These are phyloP conservation scores for Isurus oxyrinchus DNA, from an alignment of 2,113 vertebrate genomes.

Conservation along the genomic window DNA sequence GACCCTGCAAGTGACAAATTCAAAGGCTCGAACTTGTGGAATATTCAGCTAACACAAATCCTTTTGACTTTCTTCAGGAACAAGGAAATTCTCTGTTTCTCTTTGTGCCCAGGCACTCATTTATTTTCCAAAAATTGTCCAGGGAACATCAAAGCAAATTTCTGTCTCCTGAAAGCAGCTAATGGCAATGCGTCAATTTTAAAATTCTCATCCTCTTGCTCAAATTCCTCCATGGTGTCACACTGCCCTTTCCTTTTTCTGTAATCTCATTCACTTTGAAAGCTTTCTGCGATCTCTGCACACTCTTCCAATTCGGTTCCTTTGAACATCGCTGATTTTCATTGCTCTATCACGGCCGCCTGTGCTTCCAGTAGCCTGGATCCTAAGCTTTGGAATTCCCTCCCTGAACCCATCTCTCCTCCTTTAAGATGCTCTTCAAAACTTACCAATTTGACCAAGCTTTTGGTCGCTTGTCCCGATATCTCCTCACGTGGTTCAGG, in stretches of 20 bases:
- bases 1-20: neutral
- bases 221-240: neutral
- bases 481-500: neutral
- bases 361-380: neutral
- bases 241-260: neutral
- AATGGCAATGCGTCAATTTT: neutral
- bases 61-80: neutral
- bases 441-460: neutral
- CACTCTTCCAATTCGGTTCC: neutral
- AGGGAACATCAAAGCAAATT: neutral
- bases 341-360: neutral
- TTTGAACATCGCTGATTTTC: neutral
- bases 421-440: neutral
- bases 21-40: neutral
- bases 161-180: neutral
- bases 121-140: neutral
- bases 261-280: no score
- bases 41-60: neutral
- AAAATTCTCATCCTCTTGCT: neutral
- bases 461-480: neutral
- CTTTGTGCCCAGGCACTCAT: neutral
- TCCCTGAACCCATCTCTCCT: neutral
- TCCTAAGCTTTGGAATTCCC: neutral
- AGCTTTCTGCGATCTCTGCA: no score
- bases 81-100: neutral